Evolutionary conservation across 2,113 vertebrate genomes (phyloP), one percentile per base, ranked within the genome.

Genomic region (Poeciliopsis occidentalis): DNA sequence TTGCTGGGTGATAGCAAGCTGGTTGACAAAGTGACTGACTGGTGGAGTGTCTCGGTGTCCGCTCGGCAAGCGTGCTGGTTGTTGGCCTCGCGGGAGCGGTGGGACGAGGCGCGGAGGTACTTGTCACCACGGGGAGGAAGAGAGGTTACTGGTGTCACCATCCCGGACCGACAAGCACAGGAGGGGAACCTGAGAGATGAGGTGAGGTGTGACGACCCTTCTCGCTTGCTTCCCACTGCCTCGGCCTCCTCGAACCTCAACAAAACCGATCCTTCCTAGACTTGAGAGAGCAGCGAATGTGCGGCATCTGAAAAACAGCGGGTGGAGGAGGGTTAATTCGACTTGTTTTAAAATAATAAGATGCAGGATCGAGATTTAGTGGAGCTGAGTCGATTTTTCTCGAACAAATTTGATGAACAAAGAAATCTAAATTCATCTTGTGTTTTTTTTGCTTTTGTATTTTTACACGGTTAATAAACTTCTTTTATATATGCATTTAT

Each of bases 231-330:
- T 69, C 66, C 63, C 76, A 81, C 26, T 19, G 81, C 54, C 64
- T 65, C 54, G 31, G 84, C 85, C 71, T 86, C 83, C 84, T 85
- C 13, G 70, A 74, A 76, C 73, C 61, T 91, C 29, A 66, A 75
- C 34, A n/a, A 72, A 69, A 80, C 61, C 75, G 84, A 80, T 92
- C 91, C 90, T 89, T 88, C 83, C 87, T 84, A 79, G 81, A 73
- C 75, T 72, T 63, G 61, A 66, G 71, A 69, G 83, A 44, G 64
- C 64, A 67, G 81, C 61, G 71, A 75, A 69, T 78, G 85, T 70
- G 79, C 88, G 85, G 88, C 93, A 94, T 94, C 94, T 95, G 92
- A 31, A 91, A 89, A 74, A 69, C 67, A 87, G 1, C 76, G 5
- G 72, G 69, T 10, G 32, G 24, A 66, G 75, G 60, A 24, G 41